Base-by-base conservation (phyloP, 1,140 invertebrate genomes). In the Nylanderia fulva region DNA sequence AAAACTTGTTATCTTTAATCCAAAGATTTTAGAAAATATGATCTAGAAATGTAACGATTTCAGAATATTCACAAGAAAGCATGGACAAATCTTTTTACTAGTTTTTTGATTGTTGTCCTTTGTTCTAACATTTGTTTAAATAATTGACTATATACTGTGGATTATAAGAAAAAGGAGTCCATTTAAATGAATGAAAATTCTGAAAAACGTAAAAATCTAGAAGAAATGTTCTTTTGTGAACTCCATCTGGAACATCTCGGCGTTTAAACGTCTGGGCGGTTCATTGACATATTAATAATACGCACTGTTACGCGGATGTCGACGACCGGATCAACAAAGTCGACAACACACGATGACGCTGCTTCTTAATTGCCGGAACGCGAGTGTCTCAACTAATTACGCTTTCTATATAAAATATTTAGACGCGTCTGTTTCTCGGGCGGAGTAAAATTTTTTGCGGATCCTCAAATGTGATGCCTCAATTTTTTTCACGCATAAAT, bases 271-370 rank as follows among this genome's bases (percentile, higher is more conserved):
- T 36, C 66, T 33, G n/a, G 54, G 36, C 52, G 64, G 77, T 82
- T 82, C 77, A 82, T 82, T 72, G 77, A 80, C 77, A 58, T 15
- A 72, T 71, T 82, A 82, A 72, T 72, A 82, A 82, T 82, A 72
- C 66, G 54, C 36, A 18, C 39, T 82, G 66, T 82, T 52, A 82
- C 36, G 45, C 45, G 52, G 52, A 82, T 82, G 77, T 82, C 77
- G 66, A 82, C 77, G 77, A 71, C 77, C 77, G 66, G 39, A 72
- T 82, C 77, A 82, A 71, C 77, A 56, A 71, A 82, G 77, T 72
- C 77, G 36, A 39, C 77, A 60, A 21, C 77, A 33, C 27, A 36
- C 52, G 77, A 82, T 82, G 77, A 82, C 77, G 77, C 52, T 82
- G 24, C 52, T 42, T 82, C 77, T 82, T 82, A 82, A 82, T 82